Evolutionary conservation across 2,113 vertebrate genomes (phyloP).

Genomic region (Xerus inauris): DNA sequence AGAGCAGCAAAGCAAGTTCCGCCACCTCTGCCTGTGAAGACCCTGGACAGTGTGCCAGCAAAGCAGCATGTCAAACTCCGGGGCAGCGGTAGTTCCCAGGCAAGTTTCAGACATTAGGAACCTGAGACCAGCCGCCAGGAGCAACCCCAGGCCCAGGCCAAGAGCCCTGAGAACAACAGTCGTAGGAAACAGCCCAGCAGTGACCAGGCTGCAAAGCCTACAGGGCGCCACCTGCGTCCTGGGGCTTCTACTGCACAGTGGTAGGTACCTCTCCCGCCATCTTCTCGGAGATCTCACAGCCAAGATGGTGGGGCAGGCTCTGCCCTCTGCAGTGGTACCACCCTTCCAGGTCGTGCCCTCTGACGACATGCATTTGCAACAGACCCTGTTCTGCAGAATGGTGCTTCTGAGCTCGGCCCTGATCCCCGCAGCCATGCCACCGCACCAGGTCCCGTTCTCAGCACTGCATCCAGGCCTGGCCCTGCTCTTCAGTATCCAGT

Average conservation of each 20-base stretch:
- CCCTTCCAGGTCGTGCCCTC: too few relatives aligned
- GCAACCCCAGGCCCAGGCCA: rapidly evolving
- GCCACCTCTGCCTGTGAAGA: too few relatives aligned
- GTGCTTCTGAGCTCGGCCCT: neutral
- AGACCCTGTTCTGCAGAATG: neutral
- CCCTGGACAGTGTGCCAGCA: too few relatives aligned
- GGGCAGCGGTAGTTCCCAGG: too few relatives aligned
- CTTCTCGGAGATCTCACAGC: neutral
- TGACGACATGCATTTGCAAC: too few relatives aligned
- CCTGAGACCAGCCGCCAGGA: rapidly evolving
- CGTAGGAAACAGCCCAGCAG: rapidly evolving
- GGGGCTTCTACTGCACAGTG: rapidly evolving
- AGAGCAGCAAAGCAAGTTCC: too few relatives aligned
- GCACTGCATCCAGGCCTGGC: rapidly evolving
- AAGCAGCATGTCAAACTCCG: too few relatives aligned
- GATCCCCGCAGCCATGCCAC: rapidly evolving
- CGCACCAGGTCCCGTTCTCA: rapidly evolving
- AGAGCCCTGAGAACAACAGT: neutral
- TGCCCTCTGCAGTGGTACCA: too few relatives aligned
- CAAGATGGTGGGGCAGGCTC: rapidly evolving
- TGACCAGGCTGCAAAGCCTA: neutral
- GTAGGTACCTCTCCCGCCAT: neutral
- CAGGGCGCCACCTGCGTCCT: rapidly evolving
- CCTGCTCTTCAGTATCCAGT: rapidly evolving
- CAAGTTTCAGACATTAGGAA: too few relatives aligned